A percentile compares a stretch with the other conserved stretches of the same genome.
Conservation (phyloP, 2,797 vertebrate genomes). For the Paedocypris micromegethes region DNA sequence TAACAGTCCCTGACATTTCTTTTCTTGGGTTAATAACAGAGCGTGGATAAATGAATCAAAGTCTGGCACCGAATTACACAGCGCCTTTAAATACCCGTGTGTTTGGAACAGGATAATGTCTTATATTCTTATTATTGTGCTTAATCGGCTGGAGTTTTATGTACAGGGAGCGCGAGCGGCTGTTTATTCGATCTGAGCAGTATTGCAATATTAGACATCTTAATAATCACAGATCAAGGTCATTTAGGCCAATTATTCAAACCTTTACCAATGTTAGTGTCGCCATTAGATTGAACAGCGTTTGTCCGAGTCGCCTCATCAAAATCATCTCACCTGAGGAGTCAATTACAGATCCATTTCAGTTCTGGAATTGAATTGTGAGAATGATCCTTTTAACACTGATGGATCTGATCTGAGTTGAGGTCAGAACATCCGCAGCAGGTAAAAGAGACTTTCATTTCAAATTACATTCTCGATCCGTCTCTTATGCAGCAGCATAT, state of each 20-base stretch:
- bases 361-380: slow-evolving; percentile 79
- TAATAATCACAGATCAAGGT: neutral
- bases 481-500: slow-evolving; percentile 53
- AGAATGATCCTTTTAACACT: slow-evolving; percentile 77
- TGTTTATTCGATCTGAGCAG: too few species aligned
- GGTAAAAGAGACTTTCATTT: slow-evolving; percentile 81
- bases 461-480: slow-evolving; percentile 76
- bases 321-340: slow-evolving; percentile 58
- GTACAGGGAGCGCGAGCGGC: too few species aligned
- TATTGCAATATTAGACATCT: too few species aligned
- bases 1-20: slow-evolving; percentile 79
- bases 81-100: slow-evolving; percentile 77
- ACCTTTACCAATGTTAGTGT: slow-evolving; percentile 14
- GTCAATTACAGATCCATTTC: slow-evolving; percentile 75
- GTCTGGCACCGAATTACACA: slow-evolving; percentile 80
- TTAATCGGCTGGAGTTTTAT: slow-evolving; percentile 51
- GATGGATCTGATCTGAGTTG: slow-evolving; percentile 70
- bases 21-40: slow-evolving; percentile 83
- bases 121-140: slow-evolving; percentile 77
- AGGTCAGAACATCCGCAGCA: slow-evolving; percentile 71
- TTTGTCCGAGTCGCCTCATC: slow-evolving; percentile 54
- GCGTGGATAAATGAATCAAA: slow-evolving; percentile 81
- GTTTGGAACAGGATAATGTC: slow-evolving; percentile 71
- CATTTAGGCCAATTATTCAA: neutral
- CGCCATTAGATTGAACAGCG: slow-evolving; percentile 58